These are phyloP conservation scores for Napeogenes inachia DNA, from an alignment of 2,888 invertebrate species.

Conservation along the genomic window DNA sequence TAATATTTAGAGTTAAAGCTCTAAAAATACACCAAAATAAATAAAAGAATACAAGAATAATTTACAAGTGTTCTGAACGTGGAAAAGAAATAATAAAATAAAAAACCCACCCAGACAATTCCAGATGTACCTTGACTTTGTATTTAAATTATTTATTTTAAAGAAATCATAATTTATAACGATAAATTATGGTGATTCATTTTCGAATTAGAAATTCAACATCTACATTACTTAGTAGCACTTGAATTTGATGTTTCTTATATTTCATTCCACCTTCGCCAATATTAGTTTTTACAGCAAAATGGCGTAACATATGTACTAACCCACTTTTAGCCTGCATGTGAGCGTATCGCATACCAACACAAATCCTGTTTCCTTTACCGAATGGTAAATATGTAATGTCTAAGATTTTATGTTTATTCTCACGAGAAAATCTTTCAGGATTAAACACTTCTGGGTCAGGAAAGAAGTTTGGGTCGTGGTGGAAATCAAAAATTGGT, in stretches of 20 bases:
- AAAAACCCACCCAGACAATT: too few species aligned
- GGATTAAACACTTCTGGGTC: conserved; percentile 65
- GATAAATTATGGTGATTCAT: too few species aligned
- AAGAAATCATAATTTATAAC: too few species aligned
- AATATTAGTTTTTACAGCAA: conserved; percentile 27
- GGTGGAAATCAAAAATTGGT: conserved; percentile 55
- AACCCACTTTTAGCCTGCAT: conserved; percentile 42
- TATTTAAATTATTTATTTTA: too few species aligned
- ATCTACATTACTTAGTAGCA: conserved; percentile 43
- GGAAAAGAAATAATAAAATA: too few species aligned
- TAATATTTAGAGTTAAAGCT: too few species aligned
- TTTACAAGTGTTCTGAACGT: too few species aligned
- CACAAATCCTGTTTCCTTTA: conserved; percentile 60
- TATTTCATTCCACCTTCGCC: conserved; percentile 24
- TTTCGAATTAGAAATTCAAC: conserved; percentile 36
- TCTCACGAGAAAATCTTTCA: conserved; percentile 46
- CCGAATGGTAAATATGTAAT: conserved; percentile 63
- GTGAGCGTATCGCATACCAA: conserved; percentile 53
- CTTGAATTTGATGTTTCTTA: conserved; percentile 41
- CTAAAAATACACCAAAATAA: too few species aligned
- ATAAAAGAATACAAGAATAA: too few species aligned
- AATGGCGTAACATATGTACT: conserved; percentile 31
- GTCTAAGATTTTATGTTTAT: conserved; percentile 39
- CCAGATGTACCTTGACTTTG: too few species aligned
- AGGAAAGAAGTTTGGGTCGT: conserved; percentile 58